Evolutionary conservation across 2,888 invertebrate species (phyloP), one percentile per base, ranked within the genome.

Genomic region (Apantesis nais): DNA sequence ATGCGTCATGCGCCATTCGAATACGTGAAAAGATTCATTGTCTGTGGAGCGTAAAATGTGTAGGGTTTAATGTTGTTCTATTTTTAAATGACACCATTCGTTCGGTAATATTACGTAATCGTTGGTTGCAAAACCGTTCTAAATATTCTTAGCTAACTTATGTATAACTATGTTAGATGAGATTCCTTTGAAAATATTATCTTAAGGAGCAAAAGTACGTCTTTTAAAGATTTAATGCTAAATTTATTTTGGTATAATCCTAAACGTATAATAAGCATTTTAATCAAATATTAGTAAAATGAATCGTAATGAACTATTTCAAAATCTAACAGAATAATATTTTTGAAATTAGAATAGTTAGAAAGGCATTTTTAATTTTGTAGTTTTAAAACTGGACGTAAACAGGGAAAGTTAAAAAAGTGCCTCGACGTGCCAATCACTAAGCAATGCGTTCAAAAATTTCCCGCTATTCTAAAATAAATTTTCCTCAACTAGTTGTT

Each of bases 21-120:
- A 78, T 78, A 74, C 73, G 52, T 58, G 68, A 67, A 72, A 77
- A 71, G 61, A 74, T 81, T 80, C 71, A 74, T 78, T 80, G 75
- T 82, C 74, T 72, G 55, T 70, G 61, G 58, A 44, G 48, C 44
- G 39, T 60, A 67, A 78, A 82, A 78, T 80, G 77, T 77, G 52
- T 64, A 72, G 58, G 37, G 44, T n/a, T 68, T 61, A 39, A 66
- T 70, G 66, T 66, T 25, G 63, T 70, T 66, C 66, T 61, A 67
- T 68, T 72, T 74, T 67, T 55, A 71, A 73, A 76, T 48, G 41
- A 65, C 68, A 68, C 44, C 25, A 11, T 69, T 61, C 16, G 34
- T 31, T 31, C 63, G 31, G 14, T 11, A 65, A 34, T 55, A 67
- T 67, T 67, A 67, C 22, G 58, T 12, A 41, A 61, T 39, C 39